Evolutionary conservation across 1,140 invertebrate species (phyloP).

Genomic region (Tetragnatha versicolor): DNA sequence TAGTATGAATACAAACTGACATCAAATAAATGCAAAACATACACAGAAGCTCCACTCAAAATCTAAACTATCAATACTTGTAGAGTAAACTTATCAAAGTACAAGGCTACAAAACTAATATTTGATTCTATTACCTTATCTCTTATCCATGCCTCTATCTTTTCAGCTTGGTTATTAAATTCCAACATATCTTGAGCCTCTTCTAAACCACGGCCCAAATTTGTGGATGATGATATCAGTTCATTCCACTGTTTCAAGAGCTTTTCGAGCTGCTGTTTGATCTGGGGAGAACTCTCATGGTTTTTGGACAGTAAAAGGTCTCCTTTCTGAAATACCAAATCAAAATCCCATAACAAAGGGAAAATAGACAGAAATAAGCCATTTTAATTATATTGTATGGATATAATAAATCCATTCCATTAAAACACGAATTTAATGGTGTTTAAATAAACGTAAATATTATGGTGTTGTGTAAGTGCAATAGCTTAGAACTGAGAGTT

Average conservation of each 20-base stretch:
- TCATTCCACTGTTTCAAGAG: constrained; percentile 80
- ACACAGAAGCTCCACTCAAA: too few relatives aligned
- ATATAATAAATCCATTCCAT: too few relatives aligned
- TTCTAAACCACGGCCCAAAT: constrained; percentile 86
- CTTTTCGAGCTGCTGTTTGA: constrained; percentile 75
- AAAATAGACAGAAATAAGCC: too few relatives aligned
- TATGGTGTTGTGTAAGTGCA: not conserved
- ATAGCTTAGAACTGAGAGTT: not conserved
- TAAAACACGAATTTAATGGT: not conserved
- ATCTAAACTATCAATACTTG: too few relatives aligned
- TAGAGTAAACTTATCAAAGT: too few relatives aligned
- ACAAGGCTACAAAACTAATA: too few relatives aligned
- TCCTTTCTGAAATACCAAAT: constrained; percentile 65
- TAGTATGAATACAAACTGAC: too few relatives aligned
- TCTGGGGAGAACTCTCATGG: constrained; percentile 74
- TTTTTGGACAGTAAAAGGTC: constrained; percentile 69
- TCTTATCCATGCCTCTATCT: constrained; percentile 94
- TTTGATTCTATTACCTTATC: constrained; percentile 81
- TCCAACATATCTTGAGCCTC: constrained; percentile 97
- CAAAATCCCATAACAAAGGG: too few relatives aligned
- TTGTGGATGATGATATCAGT: constrained; percentile 79
- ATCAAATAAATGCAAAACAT: too few relatives aligned
- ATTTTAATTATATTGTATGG: too few relatives aligned
- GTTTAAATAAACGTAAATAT: not conserved
- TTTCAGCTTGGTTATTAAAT: constrained; percentile 95